Conservation (phyloP, 2,888 invertebrate genomes). For the Drosophila heteroneura region DNA sequence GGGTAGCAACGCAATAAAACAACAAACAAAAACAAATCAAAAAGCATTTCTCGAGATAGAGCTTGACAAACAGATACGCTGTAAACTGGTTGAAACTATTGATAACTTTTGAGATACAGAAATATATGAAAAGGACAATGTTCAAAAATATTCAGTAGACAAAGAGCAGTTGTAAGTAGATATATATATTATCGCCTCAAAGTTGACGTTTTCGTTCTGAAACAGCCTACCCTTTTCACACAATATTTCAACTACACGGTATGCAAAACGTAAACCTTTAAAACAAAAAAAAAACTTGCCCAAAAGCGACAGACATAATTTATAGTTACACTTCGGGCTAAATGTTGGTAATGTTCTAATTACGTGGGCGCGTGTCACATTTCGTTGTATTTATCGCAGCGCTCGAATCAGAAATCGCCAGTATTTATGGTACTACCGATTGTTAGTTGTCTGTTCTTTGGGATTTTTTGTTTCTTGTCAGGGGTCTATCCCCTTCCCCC, state of each 20-base stretch:
- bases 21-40: conserved; percentile 5
- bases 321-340: conserved; percentile 55
- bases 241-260: not conserved
- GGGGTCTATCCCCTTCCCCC: not conserved
- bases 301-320: conserved; percentile 44
- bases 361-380: conserved; percentile 80
- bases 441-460: conserved; percentile 40
- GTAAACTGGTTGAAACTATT: not conserved
- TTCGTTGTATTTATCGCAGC: conserved; percentile 57
- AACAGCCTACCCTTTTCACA: not conserved
- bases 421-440: conserved; percentile 63
- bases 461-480: conserved; percentile 8
- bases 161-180: not conserved
- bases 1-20: conserved; percentile 10
- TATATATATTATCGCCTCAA: not conserved
- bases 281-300: conserved; percentile 24
- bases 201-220: not conserved
- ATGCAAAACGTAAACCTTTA: conserved; percentile 42
- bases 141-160: no score
- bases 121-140: no score
- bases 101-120: not conserved
- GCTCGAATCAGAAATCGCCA: conserved; percentile 51
- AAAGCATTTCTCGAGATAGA: not conserved
- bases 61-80: conserved; percentile 8
- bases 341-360: conserved; percentile 78